Evolutionary conservation across 2,113 vertebrate genomes (phyloP).

Genomic region (Petrocephalus zakoni): DNA sequence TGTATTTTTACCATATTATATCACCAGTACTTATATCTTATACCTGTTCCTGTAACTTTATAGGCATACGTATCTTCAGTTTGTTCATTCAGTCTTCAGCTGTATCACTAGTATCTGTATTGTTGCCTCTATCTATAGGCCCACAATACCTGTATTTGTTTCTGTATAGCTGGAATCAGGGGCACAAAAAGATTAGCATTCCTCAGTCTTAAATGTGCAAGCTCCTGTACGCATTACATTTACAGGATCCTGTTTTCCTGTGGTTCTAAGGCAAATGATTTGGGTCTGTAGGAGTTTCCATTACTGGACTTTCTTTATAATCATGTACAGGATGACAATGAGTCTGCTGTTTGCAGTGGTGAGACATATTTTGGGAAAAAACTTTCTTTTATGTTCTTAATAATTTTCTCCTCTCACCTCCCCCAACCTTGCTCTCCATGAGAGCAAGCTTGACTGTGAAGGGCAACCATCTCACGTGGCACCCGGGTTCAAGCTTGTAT

Average conservation of each 20-base stretch:
- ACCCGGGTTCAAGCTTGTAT: too few species aligned
- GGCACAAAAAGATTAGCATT: background rate
- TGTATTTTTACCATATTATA: too few species aligned
- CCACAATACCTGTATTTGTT: background rate
- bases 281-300: background rate
- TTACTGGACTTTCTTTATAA: background rate
- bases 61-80: background rate
- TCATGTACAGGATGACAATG: too few species aligned
- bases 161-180: background rate
- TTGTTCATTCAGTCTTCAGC: background rate
- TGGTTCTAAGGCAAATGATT: background rate
- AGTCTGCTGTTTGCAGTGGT: background rate
- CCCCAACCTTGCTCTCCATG: too few species aligned
- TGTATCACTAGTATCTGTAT: background rate
- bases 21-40: background rate
- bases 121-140: background rate
- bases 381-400: background rate
- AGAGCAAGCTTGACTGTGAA: too few species aligned
- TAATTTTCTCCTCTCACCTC: too few species aligned
- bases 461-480: too few species aligned
- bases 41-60: background rate
- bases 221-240: background rate
- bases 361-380: background rate
- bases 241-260: background rate
- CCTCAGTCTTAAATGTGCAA: background rate